phyloP scores from a whole-genome alignment of 2,888 invertebrate species.

The Harmothoe impar region DNA sequence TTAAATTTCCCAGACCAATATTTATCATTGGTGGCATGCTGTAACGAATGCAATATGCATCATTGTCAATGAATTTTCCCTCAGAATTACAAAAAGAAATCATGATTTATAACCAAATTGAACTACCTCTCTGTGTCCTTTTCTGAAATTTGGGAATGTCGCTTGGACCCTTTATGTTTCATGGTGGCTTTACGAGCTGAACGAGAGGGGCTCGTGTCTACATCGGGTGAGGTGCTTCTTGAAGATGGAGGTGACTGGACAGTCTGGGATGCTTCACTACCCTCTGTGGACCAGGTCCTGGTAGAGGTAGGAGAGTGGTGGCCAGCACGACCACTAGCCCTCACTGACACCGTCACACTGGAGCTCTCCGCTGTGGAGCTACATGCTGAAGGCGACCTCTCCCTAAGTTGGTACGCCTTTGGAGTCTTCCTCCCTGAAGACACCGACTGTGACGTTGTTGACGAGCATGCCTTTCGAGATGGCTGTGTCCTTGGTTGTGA shows the following conservation, averaged over 20 bases:
- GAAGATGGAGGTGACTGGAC: background rate
- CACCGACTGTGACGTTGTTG: background rate
- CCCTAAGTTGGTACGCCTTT: background rate
- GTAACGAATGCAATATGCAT: background rate
- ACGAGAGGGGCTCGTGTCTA: background rate
- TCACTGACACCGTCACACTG: background rate
- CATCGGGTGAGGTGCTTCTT: background rate
- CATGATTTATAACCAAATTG: background rate
- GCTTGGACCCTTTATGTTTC: background rate
- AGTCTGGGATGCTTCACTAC: background rate
- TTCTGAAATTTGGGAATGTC: background rate
- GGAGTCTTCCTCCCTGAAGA: background rate
- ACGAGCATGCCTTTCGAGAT: background rate
- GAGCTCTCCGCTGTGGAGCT: background rate
- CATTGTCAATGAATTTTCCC: background rate
- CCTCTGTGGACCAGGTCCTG: background rate
- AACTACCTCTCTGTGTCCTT: background rate
- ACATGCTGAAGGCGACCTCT: constrained; percentile 4
- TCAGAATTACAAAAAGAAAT: background rate
- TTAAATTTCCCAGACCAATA: background rate
- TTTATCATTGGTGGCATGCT: background rate
- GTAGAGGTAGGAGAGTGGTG: too few species aligned
- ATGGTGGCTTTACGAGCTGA: background rate
- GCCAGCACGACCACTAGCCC: too few species aligned
- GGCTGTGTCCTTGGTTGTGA: background rate